Evolutionary conservation across 2,797 vertebrate genomes (phyloP).

Genomic region (Limosa lapponica): DNA sequence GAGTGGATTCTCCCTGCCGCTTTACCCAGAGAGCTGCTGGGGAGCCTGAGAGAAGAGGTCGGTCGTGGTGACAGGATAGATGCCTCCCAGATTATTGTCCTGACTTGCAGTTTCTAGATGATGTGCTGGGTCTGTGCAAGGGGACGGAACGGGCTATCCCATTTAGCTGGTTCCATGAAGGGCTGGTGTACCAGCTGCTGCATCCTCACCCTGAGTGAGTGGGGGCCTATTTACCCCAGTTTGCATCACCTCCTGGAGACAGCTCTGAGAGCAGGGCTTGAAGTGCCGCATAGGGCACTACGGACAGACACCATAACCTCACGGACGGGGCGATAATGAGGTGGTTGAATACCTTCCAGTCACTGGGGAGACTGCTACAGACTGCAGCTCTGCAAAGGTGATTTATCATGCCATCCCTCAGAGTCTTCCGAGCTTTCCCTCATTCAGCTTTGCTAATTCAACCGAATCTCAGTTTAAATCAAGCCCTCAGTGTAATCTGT

Average conservation of each 20-base stretch:
- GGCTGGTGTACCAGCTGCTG: background rate
- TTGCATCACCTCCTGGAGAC: background rate
- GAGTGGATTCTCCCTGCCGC: background rate
- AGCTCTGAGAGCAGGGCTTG: background rate
- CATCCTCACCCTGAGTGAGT: background rate
- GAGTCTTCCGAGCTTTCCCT: background rate
- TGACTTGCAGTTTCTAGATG: background rate
- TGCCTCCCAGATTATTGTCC: background rate
- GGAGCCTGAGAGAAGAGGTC: background rate
- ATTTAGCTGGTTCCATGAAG: background rate
- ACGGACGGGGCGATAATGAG: accelerated
- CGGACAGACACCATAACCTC: background rate
- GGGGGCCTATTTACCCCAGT: background rate
- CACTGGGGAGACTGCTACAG: background rate
- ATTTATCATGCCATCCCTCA: background rate
- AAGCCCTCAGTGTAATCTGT: background rate
- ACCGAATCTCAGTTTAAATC: background rate
- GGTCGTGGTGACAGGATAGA: background rate
- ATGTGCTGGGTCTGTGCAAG: background rate
- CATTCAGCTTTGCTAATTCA: background rate
- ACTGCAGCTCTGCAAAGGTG: background rate
- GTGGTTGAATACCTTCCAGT: background rate
- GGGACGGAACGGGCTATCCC: background rate
- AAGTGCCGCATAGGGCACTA: accelerated
- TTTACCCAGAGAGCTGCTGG: background rate